Evolutionary conservation across 2,113 vertebrate species (phyloP), one percentile per base, ranked within the genome.

Genomic region (Leucoraja erinaceus): DNA sequence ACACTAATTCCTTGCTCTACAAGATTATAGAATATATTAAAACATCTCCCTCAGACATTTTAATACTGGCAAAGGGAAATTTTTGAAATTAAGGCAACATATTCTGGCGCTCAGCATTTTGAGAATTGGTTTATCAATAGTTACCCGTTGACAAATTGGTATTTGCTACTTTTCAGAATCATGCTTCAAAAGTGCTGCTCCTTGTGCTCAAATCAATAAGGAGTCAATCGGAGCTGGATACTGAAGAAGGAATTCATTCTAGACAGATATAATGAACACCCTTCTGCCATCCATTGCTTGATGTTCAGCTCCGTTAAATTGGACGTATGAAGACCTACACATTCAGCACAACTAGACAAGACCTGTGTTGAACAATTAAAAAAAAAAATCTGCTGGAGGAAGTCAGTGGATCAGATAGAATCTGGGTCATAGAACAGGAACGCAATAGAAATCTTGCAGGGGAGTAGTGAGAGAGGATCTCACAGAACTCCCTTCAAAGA

Each of bases 71-170:
- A 63, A 31, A 4, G 5, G 4, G 25, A 11, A 61, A 31, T 31
- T 86, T 86, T 61, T 59, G 61, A 86, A 86, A 86, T 63, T 61
- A 14, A 86, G 47, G 22, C 54, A 86, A 63, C 14, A 86, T 86
- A 28, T 86, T 11, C 56, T 63, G 56, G 11, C 16, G 56, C 16
- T 6, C 28, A 61, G 83, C 83, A 61, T n/a, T 12, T 16, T 86
- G n/a, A 31, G 1, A 61, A 59, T n/a, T 61, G 28, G 11, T 61
- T 84, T 84, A n/a, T 61, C 25, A 84, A 61, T 18, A 84, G 22
- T 56, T 86, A 4, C 56, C 28, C 31, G 83, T 28, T 28, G 56
- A 54, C 5, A 83, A 54, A 84, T 84, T 83, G 10, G 47, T 16
- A 83, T 56, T 14, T 61, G 61, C 83, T 86, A 14, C 63, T 28